A percentile compares a stretch with the other conserved stretches of the same genome.
Evolutionary conservation across 2,888 invertebrate genomes (phyloP).

Genomic region (Blera fallax): DNA sequence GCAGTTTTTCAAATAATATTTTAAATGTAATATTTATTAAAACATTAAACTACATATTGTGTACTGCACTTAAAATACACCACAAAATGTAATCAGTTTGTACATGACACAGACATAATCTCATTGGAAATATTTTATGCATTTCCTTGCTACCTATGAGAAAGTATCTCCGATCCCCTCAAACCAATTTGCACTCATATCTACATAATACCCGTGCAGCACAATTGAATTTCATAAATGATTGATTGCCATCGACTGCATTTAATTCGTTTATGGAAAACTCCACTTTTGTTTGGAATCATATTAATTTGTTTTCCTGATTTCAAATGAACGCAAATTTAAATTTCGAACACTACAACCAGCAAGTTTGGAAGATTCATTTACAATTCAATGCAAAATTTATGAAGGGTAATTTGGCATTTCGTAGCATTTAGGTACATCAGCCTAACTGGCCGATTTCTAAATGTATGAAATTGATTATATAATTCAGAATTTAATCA

Average conservation of each 20-base stretch:
- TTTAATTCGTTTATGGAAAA: conserved; percentile 39
- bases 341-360: conserved; percentile 9
- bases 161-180: neutral
- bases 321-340: neutral
- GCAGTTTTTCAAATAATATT: no score
- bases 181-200: neutral
- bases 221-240: conserved; percentile 51
- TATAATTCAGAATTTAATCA: conserved; percentile 20
- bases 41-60: neutral
- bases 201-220: neutral
- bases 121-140: conserved; percentile 19
- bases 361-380: neutral
- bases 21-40: no score
- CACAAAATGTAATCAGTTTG: neutral
- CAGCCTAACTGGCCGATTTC: conserved; percentile 19
- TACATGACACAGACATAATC: neutral
- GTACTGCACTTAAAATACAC: neutral
- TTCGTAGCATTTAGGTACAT: conserved; percentile 2
- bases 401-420: conserved; percentile 3
- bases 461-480: conserved; percentile 35
- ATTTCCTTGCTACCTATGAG: neutral
- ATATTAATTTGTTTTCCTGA: conserved; percentile 21
- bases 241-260: conserved; percentile 55
- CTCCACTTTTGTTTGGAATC: conserved; percentile 25
- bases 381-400: conserved; percentile 34